phyloP scores from a whole-genome alignment of 2,113 vertebrate species.

The Bubo blakistoni region DNA sequence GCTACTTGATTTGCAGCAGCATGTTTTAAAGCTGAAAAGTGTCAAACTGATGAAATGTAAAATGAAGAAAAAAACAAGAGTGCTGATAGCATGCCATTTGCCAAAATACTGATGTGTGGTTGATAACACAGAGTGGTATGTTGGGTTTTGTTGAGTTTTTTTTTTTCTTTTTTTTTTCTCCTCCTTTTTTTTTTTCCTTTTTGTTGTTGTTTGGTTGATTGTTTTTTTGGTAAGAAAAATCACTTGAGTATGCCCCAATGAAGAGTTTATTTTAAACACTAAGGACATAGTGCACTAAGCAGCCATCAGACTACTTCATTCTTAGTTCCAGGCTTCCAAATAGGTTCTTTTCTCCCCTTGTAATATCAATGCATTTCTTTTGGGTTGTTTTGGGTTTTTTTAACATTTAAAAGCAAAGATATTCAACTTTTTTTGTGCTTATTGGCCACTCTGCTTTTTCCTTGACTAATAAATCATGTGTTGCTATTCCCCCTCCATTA shows the following conservation, averaged over 20 bases:
- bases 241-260: not conserved
- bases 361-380: not conserved
- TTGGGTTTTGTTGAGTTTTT: rapidly evolving
- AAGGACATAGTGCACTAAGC: not conserved
- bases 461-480: not conserved
- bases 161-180: not conserved
- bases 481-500: not conserved
- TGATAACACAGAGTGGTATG: not conserved
- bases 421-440: not conserved
- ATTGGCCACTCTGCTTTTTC: not conserved
- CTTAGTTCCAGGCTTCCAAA: not conserved
- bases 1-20: not conserved
- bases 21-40: not conserved
- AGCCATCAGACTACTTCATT: not conserved
- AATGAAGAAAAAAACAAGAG: not conserved
- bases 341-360: not conserved
- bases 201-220: not conserved
- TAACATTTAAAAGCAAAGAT: not conserved
- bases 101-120: not conserved
- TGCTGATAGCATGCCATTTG: not conserved
- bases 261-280: rapidly evolving
- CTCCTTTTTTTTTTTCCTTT: no score
- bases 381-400: no score
- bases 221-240: not conserved
- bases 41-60: not conserved